Base-by-base conservation (phyloP, 2,888 invertebrate species). In the Tanaodytes sp. region DNA sequence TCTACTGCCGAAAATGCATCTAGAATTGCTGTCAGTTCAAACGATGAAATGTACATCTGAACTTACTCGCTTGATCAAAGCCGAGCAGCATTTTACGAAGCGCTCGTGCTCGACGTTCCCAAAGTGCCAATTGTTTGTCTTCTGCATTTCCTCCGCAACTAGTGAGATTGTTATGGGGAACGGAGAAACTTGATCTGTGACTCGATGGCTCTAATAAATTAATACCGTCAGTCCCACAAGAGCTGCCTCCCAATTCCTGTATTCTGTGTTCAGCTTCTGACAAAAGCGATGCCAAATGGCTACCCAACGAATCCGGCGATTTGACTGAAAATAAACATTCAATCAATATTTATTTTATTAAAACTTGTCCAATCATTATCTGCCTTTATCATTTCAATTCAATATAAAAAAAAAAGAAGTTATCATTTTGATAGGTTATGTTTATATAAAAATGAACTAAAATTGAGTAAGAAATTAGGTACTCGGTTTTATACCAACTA, bases 181-280 rank as follows among this genome's bases (percentile, higher is more conserved):
- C 72, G 15, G 84, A 80, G 66, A 84, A 84, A 74, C 83, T 84
- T 12, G 82, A 79, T 63, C 82, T 80, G 73, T 82, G 81, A 31
- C 76, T 75, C 12, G 81, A 76, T 36, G 81, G 77, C 57, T 84
- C 83, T 62, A 81, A 63, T 48, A 82, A 76, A 54, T 77, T 76
- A 42, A 77, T 71, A 4, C 77, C 77, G 19, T 77, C 74, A 66
- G 76, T 80, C 36, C 78, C 77, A 63, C 76, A 80, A 69, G 76
- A 77, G 49, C 59, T 79, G 8, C 90, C 90, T 46, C 91, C 91
- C 40, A 93, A 88, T 80, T 95, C 95, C 75, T 93, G 92, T 59
- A 96, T 89, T 27, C 93, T 89, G 71, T 91, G 90, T 84, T 96
- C 96, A 0, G 95, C 95, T 80, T 96, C 95, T 31, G 91, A 89